Evolutionary conservation across 2,888 invertebrate species (phyloP), one percentile per base, ranked within the genome.

Genomic region (Trileptium ribeirensis): DNA sequence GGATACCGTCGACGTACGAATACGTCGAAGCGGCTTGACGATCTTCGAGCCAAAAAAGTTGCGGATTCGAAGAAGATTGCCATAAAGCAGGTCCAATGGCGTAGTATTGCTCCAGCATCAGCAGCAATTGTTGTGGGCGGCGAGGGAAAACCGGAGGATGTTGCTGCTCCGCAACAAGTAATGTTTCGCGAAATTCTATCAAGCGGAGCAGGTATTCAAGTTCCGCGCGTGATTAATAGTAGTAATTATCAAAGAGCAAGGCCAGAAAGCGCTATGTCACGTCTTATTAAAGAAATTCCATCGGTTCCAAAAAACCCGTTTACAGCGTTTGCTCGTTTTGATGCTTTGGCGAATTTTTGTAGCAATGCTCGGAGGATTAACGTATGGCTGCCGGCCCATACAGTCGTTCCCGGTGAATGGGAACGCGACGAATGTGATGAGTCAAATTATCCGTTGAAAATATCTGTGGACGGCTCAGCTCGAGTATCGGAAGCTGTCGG

Each of bases 401-500:
- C n/a, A n/a, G n/a, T n/a, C n/a, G n/a, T n/a, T n/a, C n/a, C n/a
- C n/a, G n/a, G n/a, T n/a, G n/a, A n/a, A n/a, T n/a, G n/a, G n/a
- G n/a, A n/a, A n/a, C n/a, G n/a, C n/a, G n/a, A n/a, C n/a, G n/a
- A n/a, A n/a, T n/a, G n/a, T n/a, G n/a, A n/a, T n/a, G n/a, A n/a
- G n/a, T n/a, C n/a, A n/a, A 3, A 29, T n/a, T n/a, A 8, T 33
- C 77, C 77, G 38, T 36, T 77, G 33, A n/a, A 31, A 36, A 36
- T 77, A 3, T 8, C 3, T 77, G 38, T 77, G 2, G 38, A n/a
- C n/a, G 38, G 8, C 8, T 92, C 92, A 86, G 95, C 96, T 37
- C 95, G 94, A 90, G 94, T 97, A 24, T 86, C 87, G 78, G 96
- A 97, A 88, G 92, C 97, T 40, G 94, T 97, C 88, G 97, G 97